Conservation (phyloP, 2,888 invertebrate genomes). For the Punctoribates punctum region DNA sequence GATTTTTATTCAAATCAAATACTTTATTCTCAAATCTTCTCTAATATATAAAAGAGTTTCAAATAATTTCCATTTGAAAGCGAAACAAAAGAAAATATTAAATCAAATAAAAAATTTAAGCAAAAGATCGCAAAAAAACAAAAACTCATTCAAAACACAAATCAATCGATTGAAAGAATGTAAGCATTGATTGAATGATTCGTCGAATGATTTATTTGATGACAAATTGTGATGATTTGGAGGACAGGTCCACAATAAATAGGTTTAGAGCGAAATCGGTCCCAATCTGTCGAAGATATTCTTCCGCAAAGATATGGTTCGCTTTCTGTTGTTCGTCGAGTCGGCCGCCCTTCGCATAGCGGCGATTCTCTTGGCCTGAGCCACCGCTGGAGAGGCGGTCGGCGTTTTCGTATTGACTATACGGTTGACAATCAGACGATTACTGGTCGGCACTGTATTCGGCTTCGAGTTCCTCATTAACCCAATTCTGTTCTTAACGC, state of each 20-base stretch:
- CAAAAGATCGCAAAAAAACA: background rate
- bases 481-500: constrained; percentile 28
- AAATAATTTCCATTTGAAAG: background rate
- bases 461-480: background rate
- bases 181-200: background rate
- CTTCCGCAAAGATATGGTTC: constrained; percentile 39
- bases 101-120: background rate
- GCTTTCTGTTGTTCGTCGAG: background rate
- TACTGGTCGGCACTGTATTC: background rate
- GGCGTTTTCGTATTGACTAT: background rate
- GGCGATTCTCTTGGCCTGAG: constrained; percentile 19
- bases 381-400: constrained; percentile 16
- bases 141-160: background rate
- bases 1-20: background rate
- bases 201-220: background rate
- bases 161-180: background rate
- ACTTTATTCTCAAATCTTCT: background rate
- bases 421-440: constrained; percentile 8
- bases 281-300: constrained; percentile 42
- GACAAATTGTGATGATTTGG: background rate
- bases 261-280: constrained; percentile 2
- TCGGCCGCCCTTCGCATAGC: constrained; percentile 18
- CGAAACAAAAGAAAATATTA: background rate
- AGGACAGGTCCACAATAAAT: background rate
- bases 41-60: background rate